Percentiles rank a stretch among this genome's conserved stretches.
These are phyloP conservation scores for Apistogramma diplotaenia DNA, from an alignment of 2,113 vertebrate genomes.

Conservation along the genomic window DNA sequence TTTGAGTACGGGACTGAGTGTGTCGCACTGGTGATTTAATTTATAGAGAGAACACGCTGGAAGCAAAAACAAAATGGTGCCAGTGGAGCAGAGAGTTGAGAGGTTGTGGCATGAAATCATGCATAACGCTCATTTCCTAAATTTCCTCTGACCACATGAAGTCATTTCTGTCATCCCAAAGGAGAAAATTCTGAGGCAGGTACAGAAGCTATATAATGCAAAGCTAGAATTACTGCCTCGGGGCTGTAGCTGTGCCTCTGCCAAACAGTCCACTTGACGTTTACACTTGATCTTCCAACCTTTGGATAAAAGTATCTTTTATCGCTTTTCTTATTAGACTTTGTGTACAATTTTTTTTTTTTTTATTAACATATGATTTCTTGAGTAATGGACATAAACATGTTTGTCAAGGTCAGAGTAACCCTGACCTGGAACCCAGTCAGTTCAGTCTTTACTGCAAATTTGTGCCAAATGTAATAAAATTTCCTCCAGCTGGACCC, in stretches of 20 bases:
- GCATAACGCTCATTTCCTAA: slow-evolving; percentile 26
- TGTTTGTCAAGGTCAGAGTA: neutral
- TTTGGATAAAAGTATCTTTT: neutral
- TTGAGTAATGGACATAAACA: neutral
- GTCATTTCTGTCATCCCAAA: slow-evolving; percentile 18
- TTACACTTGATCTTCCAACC: neutral
- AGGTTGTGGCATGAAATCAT: slow-evolving; percentile 26
- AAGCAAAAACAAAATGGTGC: slow-evolving; percentile 22
- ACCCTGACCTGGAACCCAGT: neutral
- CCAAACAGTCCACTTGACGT: neutral
- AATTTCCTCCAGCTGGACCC: neutral
- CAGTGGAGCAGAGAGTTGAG: slow-evolving; percentile 24
- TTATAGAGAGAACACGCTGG: slow-evolving; percentile 14
- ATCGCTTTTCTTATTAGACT: neutral
- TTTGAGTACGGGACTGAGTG: neutral
- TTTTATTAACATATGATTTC: neutral
- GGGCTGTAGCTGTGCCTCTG: neutral
- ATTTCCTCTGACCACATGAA: slow-evolving; percentile 29
- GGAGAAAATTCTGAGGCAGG: neutral
- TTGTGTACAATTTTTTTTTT: neutral
- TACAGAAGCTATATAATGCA: neutral
- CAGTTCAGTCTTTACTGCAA: neutral
- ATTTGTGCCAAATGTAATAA: neutral
- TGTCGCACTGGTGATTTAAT: slow-evolving; percentile 23
- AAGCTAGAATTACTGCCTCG: neutral